Conservation (phyloP, 2,113 vertebrate genomes). For the Otocyon megalotis region DNA sequence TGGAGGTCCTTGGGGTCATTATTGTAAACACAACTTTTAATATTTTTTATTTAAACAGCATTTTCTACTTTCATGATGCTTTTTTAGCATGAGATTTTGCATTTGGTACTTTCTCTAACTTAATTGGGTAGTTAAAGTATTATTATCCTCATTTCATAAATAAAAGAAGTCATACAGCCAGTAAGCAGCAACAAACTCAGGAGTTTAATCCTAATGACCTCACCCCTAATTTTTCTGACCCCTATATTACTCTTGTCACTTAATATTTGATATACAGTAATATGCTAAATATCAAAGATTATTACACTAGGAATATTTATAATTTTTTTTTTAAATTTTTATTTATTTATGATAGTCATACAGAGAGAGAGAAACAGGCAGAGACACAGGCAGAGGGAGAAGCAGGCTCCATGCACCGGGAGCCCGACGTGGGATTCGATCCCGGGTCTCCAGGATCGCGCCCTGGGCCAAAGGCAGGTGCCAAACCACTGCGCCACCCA, state of each 20-base stretch:
- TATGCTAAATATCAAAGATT: background rate
- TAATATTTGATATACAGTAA: constrained; percentile 40
- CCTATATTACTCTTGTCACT: background rate
- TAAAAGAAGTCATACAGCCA: background rate
- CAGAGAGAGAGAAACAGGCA: no score
- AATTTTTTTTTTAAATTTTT: no score
- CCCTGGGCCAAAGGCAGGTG: no score
- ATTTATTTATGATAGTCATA: no score
- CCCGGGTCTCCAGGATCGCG: no score
- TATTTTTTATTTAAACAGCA: background rate
- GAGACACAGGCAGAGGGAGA: no score
- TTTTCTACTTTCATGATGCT: background rate
- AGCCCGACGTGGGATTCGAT: no score
- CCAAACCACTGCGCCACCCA: no score
- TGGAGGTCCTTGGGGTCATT: background rate
- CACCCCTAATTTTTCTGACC: background rate
- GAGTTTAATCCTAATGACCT: constrained; percentile 24
- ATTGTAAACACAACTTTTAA: background rate
- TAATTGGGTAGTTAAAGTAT: background rate
- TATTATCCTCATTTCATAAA: background rate
- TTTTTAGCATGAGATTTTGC: background rate
- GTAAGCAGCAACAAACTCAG: background rate
- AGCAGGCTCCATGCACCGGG: no score
- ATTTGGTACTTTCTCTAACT: constrained; percentile 3
- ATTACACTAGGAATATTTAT: background rate